These are phyloP conservation scores for Drosophila pegasa DNA, from an alignment of 2,888 invertebrate genomes.

Conservation along the genomic window DNA sequence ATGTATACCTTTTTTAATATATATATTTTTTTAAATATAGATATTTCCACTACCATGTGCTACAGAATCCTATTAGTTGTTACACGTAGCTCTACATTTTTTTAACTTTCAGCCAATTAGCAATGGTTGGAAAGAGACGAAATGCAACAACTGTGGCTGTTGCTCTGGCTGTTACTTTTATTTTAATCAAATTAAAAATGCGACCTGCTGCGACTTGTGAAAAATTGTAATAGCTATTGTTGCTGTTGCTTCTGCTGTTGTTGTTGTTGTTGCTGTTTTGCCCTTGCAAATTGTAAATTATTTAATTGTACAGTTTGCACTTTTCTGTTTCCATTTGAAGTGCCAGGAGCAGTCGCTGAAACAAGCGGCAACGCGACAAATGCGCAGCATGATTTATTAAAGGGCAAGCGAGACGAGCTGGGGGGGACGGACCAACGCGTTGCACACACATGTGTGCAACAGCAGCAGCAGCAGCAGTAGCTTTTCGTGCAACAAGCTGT, in stretches of 20 bases:
- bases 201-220: conserved; percentile 64
- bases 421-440: conserved; percentile 53
- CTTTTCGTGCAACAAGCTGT: conserved; percentile 49
- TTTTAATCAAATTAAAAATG: conserved; percentile 75
- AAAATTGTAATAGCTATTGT: conserved; percentile 40
- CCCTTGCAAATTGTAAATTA: conserved; percentile 67
- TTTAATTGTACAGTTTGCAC: conserved; percentile 68
- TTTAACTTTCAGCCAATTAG: conserved; percentile 9
- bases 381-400: conserved; percentile 69
- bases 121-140: neutral
- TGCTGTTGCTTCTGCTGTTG: neutral
- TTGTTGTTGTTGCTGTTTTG: neutral
- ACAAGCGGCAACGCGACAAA: conserved; percentile 53
- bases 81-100: neutral
- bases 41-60: neutral
- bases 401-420: conserved; percentile 17
- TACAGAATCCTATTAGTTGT: too few relatives aligned
- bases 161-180: conserved; percentile 19
- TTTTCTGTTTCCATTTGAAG: conserved; percentile 52
- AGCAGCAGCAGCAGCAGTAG: conserved; percentile 46
- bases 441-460: conserved; percentile 58
- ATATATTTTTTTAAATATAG: too few relatives aligned
- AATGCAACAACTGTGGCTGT: neutral
- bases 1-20: too few relatives aligned
- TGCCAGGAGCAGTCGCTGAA: conserved; percentile 55